Conservation (phyloP, 1,140 invertebrate genomes). For the Nasonia vitripennis region DNA sequence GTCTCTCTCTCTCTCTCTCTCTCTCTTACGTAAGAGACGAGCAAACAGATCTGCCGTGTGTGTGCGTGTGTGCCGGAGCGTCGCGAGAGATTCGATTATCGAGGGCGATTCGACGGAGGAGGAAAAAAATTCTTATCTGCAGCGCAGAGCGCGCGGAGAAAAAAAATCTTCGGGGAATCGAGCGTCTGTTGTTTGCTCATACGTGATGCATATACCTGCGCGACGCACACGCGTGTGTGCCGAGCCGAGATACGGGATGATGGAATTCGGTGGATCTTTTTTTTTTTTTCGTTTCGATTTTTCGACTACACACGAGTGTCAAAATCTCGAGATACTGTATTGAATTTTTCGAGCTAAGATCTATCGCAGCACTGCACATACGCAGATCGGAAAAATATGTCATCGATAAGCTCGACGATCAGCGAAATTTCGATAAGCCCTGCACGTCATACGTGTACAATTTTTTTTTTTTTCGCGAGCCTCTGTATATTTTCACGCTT, state of each 20-base stretch:
- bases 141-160: neutral
- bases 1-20: too few relatives aligned
- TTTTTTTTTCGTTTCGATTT: neutral
- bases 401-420: too few relatives aligned
- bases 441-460: too few relatives aligned
- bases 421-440: too few relatives aligned
- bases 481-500: too few relatives aligned
- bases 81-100: constrained; percentile 35
- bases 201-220: neutral
- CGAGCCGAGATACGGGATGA: neutral
- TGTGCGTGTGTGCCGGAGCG: too few relatives aligned
- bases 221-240: neutral
- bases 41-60: constrained; percentile 27
- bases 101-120: constrained; percentile 16
- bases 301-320: neutral
- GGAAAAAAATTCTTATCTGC: constrained; percentile 2
- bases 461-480: too few relatives aligned
- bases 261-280: neutral
- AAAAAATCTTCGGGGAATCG: constrained; percentile 27
- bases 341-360: neutral
- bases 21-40: neutral
- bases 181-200: constrained; percentile 23
- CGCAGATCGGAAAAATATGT: too few relatives aligned
- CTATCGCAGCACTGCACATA: neutral
- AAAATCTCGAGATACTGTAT: too few relatives aligned